Conservation (phyloP, 2,888 invertebrate species). For the Aspidiotus destructor region DNA sequence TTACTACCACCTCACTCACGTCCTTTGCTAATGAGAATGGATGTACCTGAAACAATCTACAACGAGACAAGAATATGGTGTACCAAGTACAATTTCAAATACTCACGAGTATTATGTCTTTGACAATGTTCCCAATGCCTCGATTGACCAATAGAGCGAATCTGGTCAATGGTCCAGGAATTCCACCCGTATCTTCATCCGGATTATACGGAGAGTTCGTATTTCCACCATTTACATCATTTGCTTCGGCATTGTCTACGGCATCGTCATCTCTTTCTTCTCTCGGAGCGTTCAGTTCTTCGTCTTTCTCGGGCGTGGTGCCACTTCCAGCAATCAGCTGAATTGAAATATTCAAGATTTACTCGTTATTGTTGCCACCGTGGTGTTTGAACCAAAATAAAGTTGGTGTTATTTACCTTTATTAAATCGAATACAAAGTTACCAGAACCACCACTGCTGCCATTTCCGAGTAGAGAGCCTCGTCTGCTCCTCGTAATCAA, state of each 20-base stretch:
- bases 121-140: conserved; percentile 74
- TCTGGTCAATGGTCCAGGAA: conserved; percentile 77
- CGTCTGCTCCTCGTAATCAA: conserved; percentile 58
- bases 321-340: conserved; percentile 69
- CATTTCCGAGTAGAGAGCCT: conserved; percentile 55
- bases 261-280: conserved; percentile 31
- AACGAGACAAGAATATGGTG: neutral
- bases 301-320: conserved; percentile 54
- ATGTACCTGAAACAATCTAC: too few species aligned
- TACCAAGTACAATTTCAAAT: too few species aligned
- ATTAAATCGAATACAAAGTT: conserved; percentile 83
- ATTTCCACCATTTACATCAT: conserved; percentile 42
- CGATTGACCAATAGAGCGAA: conserved; percentile 79
- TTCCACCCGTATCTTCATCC: conserved; percentile 59
- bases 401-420: conserved; percentile 55
- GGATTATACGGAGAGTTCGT: conserved; percentile 37
- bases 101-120: conserved; percentile 75
- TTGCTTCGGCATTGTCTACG: conserved; percentile 38
- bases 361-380: neutral
- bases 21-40: too few species aligned
- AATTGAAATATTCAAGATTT: neutral
- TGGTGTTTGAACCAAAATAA: neutral
- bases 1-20: too few species aligned
- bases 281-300: conserved; percentile 42
- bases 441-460: conserved; percentile 62